phyloP scores from a whole-genome alignment of 2,888 invertebrate genomes.

The Oxyscelio sp. region DNA sequence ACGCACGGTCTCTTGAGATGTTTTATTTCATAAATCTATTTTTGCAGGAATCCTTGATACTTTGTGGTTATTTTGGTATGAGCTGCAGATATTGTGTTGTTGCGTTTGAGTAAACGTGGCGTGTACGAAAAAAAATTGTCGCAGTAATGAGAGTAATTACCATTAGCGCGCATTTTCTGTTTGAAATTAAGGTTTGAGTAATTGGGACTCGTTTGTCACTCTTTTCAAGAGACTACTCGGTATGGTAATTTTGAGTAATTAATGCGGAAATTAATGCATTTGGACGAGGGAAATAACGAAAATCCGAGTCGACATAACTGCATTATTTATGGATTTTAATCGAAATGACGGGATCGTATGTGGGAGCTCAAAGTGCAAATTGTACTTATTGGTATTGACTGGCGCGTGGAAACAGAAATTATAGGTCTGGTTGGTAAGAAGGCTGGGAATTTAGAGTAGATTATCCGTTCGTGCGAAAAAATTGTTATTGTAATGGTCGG shows the following conservation, averaged over 20 bases:
- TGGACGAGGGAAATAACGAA: neutral
- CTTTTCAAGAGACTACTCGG: conserved; percentile 1
- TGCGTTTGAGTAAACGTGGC: conserved; percentile 28
- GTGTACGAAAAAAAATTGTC: conserved; percentile 11
- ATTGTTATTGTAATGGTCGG: neutral
- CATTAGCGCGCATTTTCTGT: conserved; percentile 38
- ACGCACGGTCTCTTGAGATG: conserved; percentile 17
- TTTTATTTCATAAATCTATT: conserved; percentile 58
- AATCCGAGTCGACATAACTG: neutral
- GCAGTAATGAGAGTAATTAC: conserved; percentile 29
- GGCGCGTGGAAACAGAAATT: neutral
- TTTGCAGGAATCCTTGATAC: conserved; percentile 58
- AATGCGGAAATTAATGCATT: conserved; percentile 35
- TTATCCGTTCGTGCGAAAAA: neutral
- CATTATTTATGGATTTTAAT: conserved; percentile 33
- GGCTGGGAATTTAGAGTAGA: neutral
- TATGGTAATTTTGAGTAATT: conserved; percentile 34
- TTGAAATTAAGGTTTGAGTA: conserved; percentile 39
- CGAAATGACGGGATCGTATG: neutral
- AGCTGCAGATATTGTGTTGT: conserved; percentile 45
- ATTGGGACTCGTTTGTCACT: conserved; percentile 27
- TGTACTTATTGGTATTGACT: neutral
- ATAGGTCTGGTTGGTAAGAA: neutral
- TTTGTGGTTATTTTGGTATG: conserved; percentile 58
- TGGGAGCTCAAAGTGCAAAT: neutral